Evolutionary conservation across 2,113 vertebrate species (phyloP), one percentile per base, ranked within the genome.

Genomic region (Brienomyrus longianalis): DNA sequence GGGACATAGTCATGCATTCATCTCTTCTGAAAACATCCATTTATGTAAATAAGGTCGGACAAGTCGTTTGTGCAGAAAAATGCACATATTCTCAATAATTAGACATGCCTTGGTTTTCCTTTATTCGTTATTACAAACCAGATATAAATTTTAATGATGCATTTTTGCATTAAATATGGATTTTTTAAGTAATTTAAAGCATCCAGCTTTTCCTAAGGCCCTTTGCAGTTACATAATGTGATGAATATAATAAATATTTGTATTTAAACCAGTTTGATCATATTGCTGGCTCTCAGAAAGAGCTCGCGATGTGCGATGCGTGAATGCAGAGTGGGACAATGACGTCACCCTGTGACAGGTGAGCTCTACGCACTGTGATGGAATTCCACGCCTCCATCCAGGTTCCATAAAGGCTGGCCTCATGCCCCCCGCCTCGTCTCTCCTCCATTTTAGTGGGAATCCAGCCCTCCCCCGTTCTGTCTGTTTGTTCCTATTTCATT

Each of bases 1-100:
- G 86, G 84, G 92, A 95, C 95, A 95, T 95, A 96, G 95, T 95
- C 94, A 95, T 96, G 94, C 94, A 96, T 96, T 95, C 94, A 95
- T 93, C 93, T 95, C 94, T 94, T 93, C 91, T 93, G 94, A 94
- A 94, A 94, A 95, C 92, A 93, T 95, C 93, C 93, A 92, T 93
- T 94, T 93, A 93, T 95, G 94, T 92, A 94, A 94, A 95, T 94
- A 92, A 92, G 92, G 95, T 94, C 92, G 93, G 95, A 94, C 93
- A 93, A 94, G 94, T 95, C 95, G 94, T 92, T 89, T 93, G 91
- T 92, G 94, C 92, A 91, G 92, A 93, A 94, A 95, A 95, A 95
- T 95, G 92, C 90, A 92, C 94, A 95, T 94, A 94, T 95, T 94
- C 92, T 91, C 91, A 93, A 86, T 95, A 94, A 95, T 95, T 96